Base-by-base conservation (phyloP, 2,888 invertebrate species). In the Dryococelus australis region DNA sequence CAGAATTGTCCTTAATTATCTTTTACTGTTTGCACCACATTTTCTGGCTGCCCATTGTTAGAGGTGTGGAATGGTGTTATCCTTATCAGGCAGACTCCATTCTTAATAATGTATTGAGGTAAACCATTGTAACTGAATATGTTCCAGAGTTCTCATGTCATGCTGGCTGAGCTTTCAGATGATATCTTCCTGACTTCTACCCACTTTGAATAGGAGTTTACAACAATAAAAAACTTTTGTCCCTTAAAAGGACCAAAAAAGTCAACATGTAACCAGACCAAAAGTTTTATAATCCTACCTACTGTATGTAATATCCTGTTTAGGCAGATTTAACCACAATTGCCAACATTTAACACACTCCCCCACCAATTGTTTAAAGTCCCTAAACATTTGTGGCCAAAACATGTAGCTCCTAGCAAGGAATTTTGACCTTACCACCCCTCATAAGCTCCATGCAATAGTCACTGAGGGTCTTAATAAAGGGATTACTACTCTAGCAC, bases 261-360 rank as follows among this genome's bases (percentile, higher is more conserved):
- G 88, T 91, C 90, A 12, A 90, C 87, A 81, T 91, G 91, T 0
- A 91, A 9, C 53, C 90, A 43, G 20, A 89, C 87, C 90, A 90
- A 90, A 9, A 90, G 88, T 83, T 88, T 84, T 26, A 87, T 87
- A n/a, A 90, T 65, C 1, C 1, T 65, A 20, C 65, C 65, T 65
- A 20, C 65, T 24, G 13, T 20, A 16, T n/a, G 47, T 10, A 10
- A 89, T 86, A 88, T 20, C 65, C 65, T 65, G 65, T 65, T 24
- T 65, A 65, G 28, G 78, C 3, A 90, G 89, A 16, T 87, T 87
- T 27, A 88, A 81, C 26, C 85, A 47, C 20, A 53, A 43, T 84
- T 87, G 26, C 8, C 83, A 51, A 86, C 89, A 89, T 51, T 87
- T 81, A 43, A 87, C 47, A 85, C 90, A 90, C 16, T 27, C 51